A percentile compares a stretch with the other conserved stretches of the same genome.
phyloP scores from a whole-genome alignment of 2,113 vertebrate genomes.

The Pelvicachromis taeniatus region DNA sequence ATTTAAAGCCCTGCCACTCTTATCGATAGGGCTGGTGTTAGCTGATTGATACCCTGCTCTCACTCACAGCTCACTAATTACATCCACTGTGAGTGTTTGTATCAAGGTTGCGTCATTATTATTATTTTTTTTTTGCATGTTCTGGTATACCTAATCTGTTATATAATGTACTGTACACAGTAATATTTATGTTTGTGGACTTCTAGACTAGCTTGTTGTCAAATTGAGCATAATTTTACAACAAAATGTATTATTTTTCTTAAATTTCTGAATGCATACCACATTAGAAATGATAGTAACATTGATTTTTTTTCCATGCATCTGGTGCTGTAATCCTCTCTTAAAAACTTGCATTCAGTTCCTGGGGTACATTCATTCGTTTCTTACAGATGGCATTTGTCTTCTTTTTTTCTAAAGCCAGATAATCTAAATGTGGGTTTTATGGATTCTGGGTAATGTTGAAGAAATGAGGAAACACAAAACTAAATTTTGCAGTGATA shows the following conservation, averaged over 20 bases:
- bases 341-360: background rate
- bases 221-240: background rate
- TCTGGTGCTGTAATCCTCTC: background rate
- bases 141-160: background rate
- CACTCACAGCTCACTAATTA: background rate
- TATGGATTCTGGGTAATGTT: background rate
- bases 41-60: slow-evolving; percentile 9
- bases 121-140: background rate
- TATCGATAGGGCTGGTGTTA: slow-evolving; percentile 15
- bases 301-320: background rate
- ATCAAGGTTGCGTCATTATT: background rate
- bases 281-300: background rate
- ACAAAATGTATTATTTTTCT: background rate
- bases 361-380: background rate
- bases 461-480: background rate
- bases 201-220: background rate
- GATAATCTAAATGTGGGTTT: background rate
- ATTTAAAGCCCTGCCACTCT: slow-evolving; percentile 37
- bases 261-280: background rate
- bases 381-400: background rate
- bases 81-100: background rate
- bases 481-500: background rate
- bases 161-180: background rate
- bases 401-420: background rate
- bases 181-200: background rate